Base-by-base conservation (phyloP, 1,140 invertebrate genomes). In the Macrocentrus cingulum region DNA sequence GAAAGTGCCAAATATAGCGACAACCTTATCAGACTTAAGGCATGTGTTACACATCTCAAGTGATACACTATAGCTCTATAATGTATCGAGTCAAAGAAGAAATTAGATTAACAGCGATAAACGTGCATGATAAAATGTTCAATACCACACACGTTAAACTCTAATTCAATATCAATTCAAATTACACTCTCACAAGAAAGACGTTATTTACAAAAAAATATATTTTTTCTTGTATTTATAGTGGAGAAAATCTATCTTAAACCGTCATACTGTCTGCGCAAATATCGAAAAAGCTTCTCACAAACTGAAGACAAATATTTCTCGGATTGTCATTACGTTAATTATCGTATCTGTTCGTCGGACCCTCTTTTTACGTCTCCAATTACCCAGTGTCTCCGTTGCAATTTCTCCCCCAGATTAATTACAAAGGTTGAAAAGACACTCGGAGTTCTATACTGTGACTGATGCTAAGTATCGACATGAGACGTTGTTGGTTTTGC, bases 401-500 rank as follows among this genome's bases (percentile, higher is more conserved):
- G 15, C 45, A 25, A 22, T 25, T 48, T 48, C 19, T 48, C 29
- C 20, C n/a, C 22, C 22, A 13, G 46, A 50, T 49, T 57, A 22
- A 50, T 57, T 41, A 50, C 42, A 25, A 15, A 46, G 20, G 36
- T 20, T 29, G 5, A n/a, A 56, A 41, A 20, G 15, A 48, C 11
- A 22, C 13, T n/a, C 19, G 11, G n/a, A 20, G 11, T 45, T 45
- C 6, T 42, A 42, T 11, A 42, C 9, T 45, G 22, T 19, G 9
- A 20, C 51, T 44, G 60, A 49, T 57, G 51, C 61, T 65, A 59
- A 67, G 61, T 65, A 69, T 65, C 66, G 54, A 52, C 61, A n/a
- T n/a, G n/a, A 50, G 46, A 54, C 59, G 56, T 44, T 60, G 66
- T 75, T 75, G 67, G 66, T 66, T 73, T 74, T 71, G 68, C 62